A percentile compares a stretch with the other conserved stretches of the same genome.
Evolutionary conservation across 1,140 invertebrate species (phyloP).

Genomic region (Probaryconus sp.): DNA sequence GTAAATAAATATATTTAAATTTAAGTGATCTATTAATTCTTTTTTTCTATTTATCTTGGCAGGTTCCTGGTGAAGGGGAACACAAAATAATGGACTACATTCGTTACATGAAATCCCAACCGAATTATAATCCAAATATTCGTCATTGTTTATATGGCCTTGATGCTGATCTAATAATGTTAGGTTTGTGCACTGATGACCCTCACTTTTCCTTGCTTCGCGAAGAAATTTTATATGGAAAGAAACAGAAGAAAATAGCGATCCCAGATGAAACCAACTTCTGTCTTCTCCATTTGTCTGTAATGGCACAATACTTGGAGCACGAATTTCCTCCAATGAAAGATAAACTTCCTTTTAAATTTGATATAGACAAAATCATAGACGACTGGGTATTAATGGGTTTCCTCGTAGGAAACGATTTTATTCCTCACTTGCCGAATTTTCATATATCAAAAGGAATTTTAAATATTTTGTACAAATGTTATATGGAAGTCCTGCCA

Average conservation of each 20-base stretch:
- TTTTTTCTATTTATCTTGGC: too few species aligned
- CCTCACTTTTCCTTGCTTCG: conserved; percentile 94
- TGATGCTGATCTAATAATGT: conserved; percentile 97
- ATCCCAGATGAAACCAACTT: conserved; percentile 94
- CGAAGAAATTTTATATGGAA: conserved; percentile 92
- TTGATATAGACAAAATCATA: conserved; percentile 89
- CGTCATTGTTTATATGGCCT: conserved; percentile 96
- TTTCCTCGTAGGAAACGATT: conserved; percentile 98
- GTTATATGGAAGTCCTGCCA: conserved; percentile 92
- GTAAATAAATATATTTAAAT: conserved; percentile 7
- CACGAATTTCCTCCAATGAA: conserved; percentile 92
- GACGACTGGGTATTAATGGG: conserved; percentile 94
- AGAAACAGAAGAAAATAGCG: conserved; percentile 80
- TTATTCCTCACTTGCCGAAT: conserved; percentile 96
- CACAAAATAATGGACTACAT: conserved; percentile 99
- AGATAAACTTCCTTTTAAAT: conserved; percentile 82
- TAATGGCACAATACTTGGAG: conserved; percentile 95
- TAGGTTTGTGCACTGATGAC: conserved; percentile 95
- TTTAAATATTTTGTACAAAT: conserved; percentile 90
- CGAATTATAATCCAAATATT: conserved; percentile 91
- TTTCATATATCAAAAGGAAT: conserved; percentile 95
- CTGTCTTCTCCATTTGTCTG: conserved; percentile 93
- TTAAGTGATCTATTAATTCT: too few species aligned
- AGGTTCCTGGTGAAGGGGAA: conserved; percentile 97
- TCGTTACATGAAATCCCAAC: conserved; percentile 88